Conservation (phyloP, 2,113 vertebrate genomes). For the Bambusicola thoracicus region DNA sequence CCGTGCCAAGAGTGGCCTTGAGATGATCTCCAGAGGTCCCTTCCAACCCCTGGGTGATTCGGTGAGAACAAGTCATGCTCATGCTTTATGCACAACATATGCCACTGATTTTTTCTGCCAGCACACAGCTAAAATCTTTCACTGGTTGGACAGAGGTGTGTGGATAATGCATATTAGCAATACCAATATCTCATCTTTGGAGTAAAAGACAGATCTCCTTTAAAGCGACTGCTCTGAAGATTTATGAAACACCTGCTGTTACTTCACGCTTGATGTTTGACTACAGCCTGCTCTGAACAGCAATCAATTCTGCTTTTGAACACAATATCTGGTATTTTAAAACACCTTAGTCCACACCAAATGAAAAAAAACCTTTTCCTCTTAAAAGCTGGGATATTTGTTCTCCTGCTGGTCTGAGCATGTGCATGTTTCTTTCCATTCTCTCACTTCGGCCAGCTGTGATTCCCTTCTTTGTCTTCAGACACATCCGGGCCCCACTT, state of each 20-base stretch:
- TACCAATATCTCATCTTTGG: background rate
- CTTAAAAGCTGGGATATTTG: background rate
- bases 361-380: background rate
- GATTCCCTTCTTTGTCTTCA: background rate
- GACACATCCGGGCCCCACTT: background rate
- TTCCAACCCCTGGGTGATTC: no score
- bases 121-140: background rate
- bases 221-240: background rate
- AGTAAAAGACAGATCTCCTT: background rate
- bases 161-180: background rate
- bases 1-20: background rate
- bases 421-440: fast-evolving
- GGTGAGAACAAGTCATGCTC: background rate
- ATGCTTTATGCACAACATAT: constrained; percentile 18
- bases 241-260: constrained; percentile 16
- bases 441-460: background rate
- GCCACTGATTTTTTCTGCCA: background rate
- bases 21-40: no score
- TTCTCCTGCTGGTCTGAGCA: background rate
- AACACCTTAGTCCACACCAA: background rate
- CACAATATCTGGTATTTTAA: background rate
- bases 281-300: background rate
- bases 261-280: constrained; percentile 1
- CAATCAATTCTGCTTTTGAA: constrained; percentile 3
- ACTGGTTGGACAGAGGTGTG: background rate